Conservation (phyloP, 2,888 invertebrate genomes). For the Phengaris alcon region DNA sequence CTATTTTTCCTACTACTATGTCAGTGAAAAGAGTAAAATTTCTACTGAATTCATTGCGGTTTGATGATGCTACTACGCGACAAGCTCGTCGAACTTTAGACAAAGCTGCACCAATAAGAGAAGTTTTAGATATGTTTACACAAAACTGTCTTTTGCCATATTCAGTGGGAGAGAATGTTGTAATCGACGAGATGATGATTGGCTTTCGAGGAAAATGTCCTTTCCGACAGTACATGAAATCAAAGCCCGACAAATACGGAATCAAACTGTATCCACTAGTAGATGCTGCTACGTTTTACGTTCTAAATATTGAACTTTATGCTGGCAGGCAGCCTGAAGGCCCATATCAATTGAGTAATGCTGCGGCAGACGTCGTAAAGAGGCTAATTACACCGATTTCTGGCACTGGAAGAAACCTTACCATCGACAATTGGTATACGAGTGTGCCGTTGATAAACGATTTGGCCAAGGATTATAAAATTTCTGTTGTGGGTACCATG, state of each 20-base stretch:
- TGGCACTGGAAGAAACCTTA: slow-evolving; percentile 43
- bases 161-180: not conserved
- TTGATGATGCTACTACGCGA: slow-evolving; percentile 39
- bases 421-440: slow-evolving; percentile 44
- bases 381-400: slow-evolving; percentile 41
- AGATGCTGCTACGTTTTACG: slow-evolving; percentile 41
- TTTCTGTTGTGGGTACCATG: too few relatives aligned
- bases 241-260: slow-evolving; percentile 27
- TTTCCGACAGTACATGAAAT: too few relatives aligned
- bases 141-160: slow-evolving; percentile 37
- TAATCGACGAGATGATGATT: too few relatives aligned
- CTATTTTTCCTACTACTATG: slow-evolving; percentile 32
- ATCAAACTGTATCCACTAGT: slow-evolving; percentile 34
- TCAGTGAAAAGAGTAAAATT: slow-evolving; percentile 36
- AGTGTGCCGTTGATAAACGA: slow-evolving; percentile 27
- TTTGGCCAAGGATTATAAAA: too few relatives aligned
- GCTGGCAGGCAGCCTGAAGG: slow-evolving; percentile 40
- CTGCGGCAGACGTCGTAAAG: slow-evolving; percentile 35
- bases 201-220: too few relatives aligned
- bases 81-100: slow-evolving; percentile 37
- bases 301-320: slow-evolving; percentile 44
- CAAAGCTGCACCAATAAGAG: slow-evolving; percentile 42
- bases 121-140: slow-evolving; percentile 39
- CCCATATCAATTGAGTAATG: slow-evolving; percentile 41
- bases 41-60: slow-evolving; percentile 38